Conservation (phyloP, 2,888 invertebrate species). For the Oligia latruncula region DNA sequence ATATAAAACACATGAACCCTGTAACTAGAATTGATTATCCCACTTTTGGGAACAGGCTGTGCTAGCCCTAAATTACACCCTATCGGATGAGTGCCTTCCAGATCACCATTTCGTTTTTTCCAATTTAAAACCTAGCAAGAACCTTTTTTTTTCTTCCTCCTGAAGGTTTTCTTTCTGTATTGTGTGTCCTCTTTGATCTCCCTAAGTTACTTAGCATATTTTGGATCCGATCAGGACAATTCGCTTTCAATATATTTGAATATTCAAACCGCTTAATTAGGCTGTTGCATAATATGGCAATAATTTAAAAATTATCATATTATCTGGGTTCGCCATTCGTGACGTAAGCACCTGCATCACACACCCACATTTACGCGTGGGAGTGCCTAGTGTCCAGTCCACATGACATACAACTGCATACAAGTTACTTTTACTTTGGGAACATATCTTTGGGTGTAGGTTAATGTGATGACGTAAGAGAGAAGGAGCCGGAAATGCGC, state of each 20-base stretch:
- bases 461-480: constrained; percentile 9
- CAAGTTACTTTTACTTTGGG: neutral
- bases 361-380: constrained; percentile 38
- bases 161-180: neutral
- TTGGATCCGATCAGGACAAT: neutral
- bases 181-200: neutral
- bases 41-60: neutral
- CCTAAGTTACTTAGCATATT: neutral
- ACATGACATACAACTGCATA: constrained; percentile 30
- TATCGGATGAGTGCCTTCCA: neutral
- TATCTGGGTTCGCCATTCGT: neutral
- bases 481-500: neutral
- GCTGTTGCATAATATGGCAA: neutral
- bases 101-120: no score
- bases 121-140: neutral
- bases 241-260: constrained; percentile 9
- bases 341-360: constrained; percentile 31
- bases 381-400: constrained; percentile 39
- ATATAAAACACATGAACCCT: neutral
- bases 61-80: no score
- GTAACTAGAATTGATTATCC: neutral
- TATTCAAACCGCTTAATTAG: constrained; percentile 17
- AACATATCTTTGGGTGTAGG: neutral
- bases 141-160: neutral
- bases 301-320: constrained; percentile 27